Conservation (phyloP, 2,888 invertebrate genomes). For the Molorchus minor region DNA sequence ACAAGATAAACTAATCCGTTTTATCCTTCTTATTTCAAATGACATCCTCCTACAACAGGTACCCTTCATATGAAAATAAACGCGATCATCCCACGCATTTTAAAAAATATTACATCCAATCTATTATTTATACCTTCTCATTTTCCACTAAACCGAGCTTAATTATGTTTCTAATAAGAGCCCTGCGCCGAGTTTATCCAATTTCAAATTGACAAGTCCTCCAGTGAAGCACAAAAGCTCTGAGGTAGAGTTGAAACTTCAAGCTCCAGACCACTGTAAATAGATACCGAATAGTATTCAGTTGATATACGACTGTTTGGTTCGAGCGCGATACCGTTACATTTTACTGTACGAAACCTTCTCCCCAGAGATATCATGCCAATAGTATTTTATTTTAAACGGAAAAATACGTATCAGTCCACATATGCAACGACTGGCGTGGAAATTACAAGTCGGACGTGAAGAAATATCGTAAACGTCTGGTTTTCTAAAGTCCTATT, state of each 20-base stretch:
- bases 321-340: constrained; percentile 22
- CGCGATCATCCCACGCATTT: too few relatives aligned
- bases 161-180: constrained; percentile 13
- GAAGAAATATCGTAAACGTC: constrained; percentile 16
- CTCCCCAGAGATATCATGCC: constrained; percentile 23
- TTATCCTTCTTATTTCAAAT: too few relatives aligned
- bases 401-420: constrained; percentile 27
- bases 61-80: too few relatives aligned
- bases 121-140: not conserved
- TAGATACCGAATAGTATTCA: constrained; percentile 31
- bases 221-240: constrained; percentile 25
- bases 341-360: constrained; percentile 20
- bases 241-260: constrained; percentile 28
- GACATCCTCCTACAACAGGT: too few relatives aligned
- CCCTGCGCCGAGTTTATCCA: constrained; percentile 19
- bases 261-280: constrained; percentile 30
- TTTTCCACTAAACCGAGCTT: constrained; percentile 8
- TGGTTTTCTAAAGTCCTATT: constrained; percentile 4
- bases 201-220: constrained; percentile 21
- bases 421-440: constrained; percentile 14
- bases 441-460: constrained; percentile 20
- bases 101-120: too few relatives aligned
- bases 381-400: constrained; percentile 24
- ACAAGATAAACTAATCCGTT: too few relatives aligned
- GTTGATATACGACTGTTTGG: constrained; percentile 29